Base-by-base conservation (phyloP, 2,888 invertebrate species). In the Eretmocerus hayati region DNA sequence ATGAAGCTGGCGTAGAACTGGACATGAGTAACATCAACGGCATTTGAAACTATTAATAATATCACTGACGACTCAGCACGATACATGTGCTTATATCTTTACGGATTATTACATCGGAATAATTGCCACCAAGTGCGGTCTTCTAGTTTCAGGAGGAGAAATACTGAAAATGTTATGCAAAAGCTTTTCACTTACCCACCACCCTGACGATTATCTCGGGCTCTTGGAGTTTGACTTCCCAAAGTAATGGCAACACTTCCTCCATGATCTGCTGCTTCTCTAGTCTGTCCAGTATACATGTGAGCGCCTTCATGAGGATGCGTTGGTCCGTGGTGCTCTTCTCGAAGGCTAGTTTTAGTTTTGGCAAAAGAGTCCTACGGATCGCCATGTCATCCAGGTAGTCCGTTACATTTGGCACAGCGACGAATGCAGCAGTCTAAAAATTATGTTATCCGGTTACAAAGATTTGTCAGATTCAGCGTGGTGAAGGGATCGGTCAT, bases 151-250 rank as follows among this genome's bases (percentile, higher is more conserved):
- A n/a, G n/a, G n/a, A n/a, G n/a, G n/a, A n/a, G n/a, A n/a, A n/a
- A n/a, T n/a, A n/a, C n/a, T n/a, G n/a, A n/a, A n/a, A n/a, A n/a
- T n/a, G n/a, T n/a, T n/a, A n/a, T n/a, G n/a, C n/a, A n/a, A n/a
- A n/a, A n/a, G n/a, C n/a, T n/a, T n/a, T n/a, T 26, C 26, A 90
- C 92, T 90, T 82, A 95, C 95, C 87, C 74, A 94, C 90, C 69
- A 93, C 87, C 70, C 90, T 84, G 69, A 87, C 80, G 57, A 90
- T 84, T 60, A 94, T 86, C 65, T 91, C 89, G 8, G 93, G 88
- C 71, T 95, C 93, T 56, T 84, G 84, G 41, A 92, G 80, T 54
- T 87, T 82, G 61, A 93, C 88, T 60, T 87, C 86, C 64, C 87
- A 85, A 26, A 96, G 77, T 56, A 95, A 79, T 1, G 94, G 94